A percentile compares a stretch with the other conserved stretches of the same genome.
phyloP scores from a whole-genome alignment of 2,888 invertebrate genomes.

The Heliconius hortense region DNA sequence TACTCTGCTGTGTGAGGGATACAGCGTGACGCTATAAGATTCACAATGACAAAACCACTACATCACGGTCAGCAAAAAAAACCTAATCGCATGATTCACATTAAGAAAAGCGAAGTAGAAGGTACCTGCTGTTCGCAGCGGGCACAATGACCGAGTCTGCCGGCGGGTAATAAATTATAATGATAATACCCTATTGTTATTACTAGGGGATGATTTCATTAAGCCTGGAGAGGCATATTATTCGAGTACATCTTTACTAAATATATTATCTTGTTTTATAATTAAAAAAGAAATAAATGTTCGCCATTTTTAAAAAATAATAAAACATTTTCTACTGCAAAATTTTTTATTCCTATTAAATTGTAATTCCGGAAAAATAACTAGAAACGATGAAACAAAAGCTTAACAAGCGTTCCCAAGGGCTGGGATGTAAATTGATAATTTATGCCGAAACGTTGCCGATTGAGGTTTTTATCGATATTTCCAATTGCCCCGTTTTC shows the following conservation, averaged over 20 bases:
- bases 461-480: constrained; percentile 45
- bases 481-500: constrained; percentile 51
- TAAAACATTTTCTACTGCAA: background rate
- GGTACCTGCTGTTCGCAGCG: constrained; percentile 29
- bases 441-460: constrained; percentile 42
- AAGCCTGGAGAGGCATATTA: constrained; percentile 43
- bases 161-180: constrained; percentile 50
- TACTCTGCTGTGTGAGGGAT: too few species aligned
- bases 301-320: background rate
- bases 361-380: constrained; percentile 22
- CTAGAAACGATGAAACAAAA: constrained; percentile 34
- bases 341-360: background rate
- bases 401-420: constrained; percentile 31
- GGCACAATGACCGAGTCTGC: constrained; percentile 26
- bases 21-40: background rate
- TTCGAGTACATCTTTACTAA: background rate
- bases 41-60: constrained; percentile 18
- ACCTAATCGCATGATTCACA: constrained; percentile 27
- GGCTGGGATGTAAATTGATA: constrained; percentile 43
- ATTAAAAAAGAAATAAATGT: background rate
- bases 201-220: constrained; percentile 77
- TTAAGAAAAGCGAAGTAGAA: constrained; percentile 31
- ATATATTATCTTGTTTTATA: background rate
- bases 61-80: constrained; percentile 31
- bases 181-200: constrained; percentile 71